Evolutionary conservation across 2,888 invertebrate genomes (phyloP), one percentile per base, ranked within the genome.

Genomic region (Dasypogon diadema): DNA sequence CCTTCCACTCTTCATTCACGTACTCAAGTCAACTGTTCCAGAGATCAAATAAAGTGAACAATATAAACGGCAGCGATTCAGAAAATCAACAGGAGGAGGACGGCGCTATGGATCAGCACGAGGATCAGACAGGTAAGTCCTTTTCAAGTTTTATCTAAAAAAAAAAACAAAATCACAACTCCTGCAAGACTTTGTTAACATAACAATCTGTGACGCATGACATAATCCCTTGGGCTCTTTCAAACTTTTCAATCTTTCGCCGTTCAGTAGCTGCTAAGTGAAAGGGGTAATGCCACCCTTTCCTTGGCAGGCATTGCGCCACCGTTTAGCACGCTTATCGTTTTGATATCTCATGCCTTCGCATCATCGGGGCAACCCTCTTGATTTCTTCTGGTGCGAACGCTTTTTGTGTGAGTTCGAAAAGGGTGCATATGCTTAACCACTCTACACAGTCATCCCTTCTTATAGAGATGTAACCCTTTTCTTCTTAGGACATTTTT

Each of bases 1-100:
- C 74, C 63, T 75, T 60, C 51, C 77, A 73, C 74, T 72, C 74
- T 58, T 76, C 74, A 51, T 60, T 74, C 58, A 74, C 46, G 16
- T 73, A 56, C 46, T n/a, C 56, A 14, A 46, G 42, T n/a, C 56
- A 46, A 26, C 46, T 21, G 14, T 46, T 48, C 48, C 58, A 51
- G 34, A 51, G 54, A 26, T 30, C 42, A 10, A n/a, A n/a, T n/a
- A 74, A 26, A 16, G 8, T 48, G 58, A 60, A 48, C 22, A 72
- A 34, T 14, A 21, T 14, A n/a, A 26, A 48, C 26, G 48, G 42
- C 46, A 60, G 30, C 24, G 48, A 26, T n/a, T 22, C 16, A 6
- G 48, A 74, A 5, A 42, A 42, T 30, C 74, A 58, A 30, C 72
- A 56, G 18, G 70, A 70, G 21, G 21, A 54, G 6, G 70, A 60